phyloP scores from a whole-genome alignment of 2,113 vertebrate species.

The Mixornis gularis region DNA sequence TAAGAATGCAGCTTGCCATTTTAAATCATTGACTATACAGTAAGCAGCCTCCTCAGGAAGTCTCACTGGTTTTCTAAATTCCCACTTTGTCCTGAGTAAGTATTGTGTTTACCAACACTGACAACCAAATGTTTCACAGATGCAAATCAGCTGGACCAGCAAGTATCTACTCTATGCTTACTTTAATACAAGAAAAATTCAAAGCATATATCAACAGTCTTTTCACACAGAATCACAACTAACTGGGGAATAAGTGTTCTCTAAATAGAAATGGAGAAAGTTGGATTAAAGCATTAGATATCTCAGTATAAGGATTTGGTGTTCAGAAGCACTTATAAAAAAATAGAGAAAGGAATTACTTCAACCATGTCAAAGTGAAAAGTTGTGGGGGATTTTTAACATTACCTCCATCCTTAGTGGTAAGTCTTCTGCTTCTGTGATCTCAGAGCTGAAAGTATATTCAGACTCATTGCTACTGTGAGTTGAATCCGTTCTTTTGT shows the following conservation, averaged over 20 bases:
- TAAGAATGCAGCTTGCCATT: not conserved
- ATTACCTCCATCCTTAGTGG: conserved; percentile 82
- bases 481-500: conserved; percentile 93
- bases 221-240: not conserved
- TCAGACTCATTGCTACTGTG: conserved; percentile 99
- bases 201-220: not conserved
- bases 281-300: not conserved
- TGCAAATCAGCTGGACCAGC: not conserved
- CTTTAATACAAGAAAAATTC: not conserved
- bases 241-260: not conserved
- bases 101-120: not conserved
- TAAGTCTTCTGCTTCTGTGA: conserved; percentile 86
- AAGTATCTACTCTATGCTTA: not conserved
- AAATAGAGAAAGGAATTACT: not conserved
- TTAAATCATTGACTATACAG: not conserved
- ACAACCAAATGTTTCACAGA: not conserved
- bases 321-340: not conserved
- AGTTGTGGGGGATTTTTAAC: not conserved
- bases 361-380: not conserved
- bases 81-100: not conserved
- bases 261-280: not conserved
- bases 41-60: not conserved
- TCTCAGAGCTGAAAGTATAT: conserved; percentile 92
- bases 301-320: not conserved
- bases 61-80: not conserved